Conservation (phyloP, 2,888 invertebrate species). For the Coelinius sp. region DNA sequence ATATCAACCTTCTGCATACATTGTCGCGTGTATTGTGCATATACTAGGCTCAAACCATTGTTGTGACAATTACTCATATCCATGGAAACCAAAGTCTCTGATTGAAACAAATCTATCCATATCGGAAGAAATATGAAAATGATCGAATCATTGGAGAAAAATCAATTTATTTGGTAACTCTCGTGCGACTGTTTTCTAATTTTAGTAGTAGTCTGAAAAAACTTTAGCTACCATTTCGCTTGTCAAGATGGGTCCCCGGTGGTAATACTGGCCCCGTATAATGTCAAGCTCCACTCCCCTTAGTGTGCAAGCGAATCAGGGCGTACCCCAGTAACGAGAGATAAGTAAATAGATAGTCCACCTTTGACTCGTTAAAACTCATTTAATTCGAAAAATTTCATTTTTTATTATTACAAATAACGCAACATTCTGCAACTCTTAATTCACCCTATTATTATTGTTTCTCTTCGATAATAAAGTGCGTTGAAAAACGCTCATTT, state of each 20-base stretch:
- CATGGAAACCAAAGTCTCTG: conserved; percentile 21
- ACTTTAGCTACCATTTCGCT: too few relatives aligned
- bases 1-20: conserved; percentile 15
- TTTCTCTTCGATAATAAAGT: conserved; percentile 30
- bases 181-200: too few relatives aligned
- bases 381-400: conserved; percentile 27
- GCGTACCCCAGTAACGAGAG: too few relatives aligned
- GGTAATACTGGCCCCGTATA: too few relatives aligned
- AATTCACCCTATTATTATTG: conserved; percentile 1
- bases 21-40: conserved; percentile 1
- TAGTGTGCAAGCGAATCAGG: too few relatives aligned
- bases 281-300: too few relatives aligned
- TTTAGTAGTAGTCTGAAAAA: too few relatives aligned
- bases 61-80: conserved; percentile 24
- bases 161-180: too few relatives aligned
- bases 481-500: conserved; percentile 42
- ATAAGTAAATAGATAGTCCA: not conserved
- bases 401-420: conserved; percentile 29
- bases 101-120: not conserved
- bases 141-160: not conserved
- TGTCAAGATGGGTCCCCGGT: too few relatives aligned
- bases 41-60: not conserved
- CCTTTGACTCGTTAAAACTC: conserved; percentile 23
- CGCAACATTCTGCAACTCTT: conserved; percentile 39
- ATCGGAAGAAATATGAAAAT: not conserved